Evolutionary conservation across 2,113 vertebrate species (phyloP).

Genomic region (Alosa alosa): DNA sequence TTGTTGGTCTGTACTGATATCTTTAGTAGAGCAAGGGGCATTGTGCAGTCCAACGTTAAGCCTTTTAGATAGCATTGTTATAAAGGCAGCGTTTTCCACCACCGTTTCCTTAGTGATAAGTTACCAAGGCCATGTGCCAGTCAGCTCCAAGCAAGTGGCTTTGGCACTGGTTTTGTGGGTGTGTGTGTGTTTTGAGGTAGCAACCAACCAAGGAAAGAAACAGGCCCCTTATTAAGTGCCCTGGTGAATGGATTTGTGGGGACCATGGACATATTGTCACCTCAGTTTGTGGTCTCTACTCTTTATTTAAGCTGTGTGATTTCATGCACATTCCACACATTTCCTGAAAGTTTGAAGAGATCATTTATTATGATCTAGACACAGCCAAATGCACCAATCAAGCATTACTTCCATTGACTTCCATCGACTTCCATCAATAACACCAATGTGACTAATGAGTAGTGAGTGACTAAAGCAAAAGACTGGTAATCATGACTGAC

Average conservation of each 20-base stretch:
- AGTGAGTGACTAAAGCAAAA: no score
- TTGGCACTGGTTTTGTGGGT: neutral
- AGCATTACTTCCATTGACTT: no score
- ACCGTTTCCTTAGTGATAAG: constrained; percentile 46
- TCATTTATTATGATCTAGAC: neutral
- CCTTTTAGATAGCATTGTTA: constrained; percentile 51
- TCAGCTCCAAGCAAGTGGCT: constrained; percentile 5
- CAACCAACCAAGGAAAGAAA: neutral
- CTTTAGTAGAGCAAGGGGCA: constrained; percentile 5
- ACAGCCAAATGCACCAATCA: neutral
- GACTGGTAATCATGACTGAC: no score
- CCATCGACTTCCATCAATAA: no score
- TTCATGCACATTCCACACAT: constrained; percentile 28
- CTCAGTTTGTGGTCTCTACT: constrained; percentile 9
- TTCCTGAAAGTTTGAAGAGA: constrained; percentile 20
- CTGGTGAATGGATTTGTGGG: constrained; percentile 12
- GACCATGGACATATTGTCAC: constrained; percentile 22
- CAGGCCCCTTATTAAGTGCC: neutral
- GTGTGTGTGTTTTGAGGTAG: constrained; percentile 8
- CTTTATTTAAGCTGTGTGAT: constrained; percentile 23
- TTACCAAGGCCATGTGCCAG: constrained; percentile 22
- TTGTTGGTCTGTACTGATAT: neutral
- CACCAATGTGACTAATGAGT: no score
- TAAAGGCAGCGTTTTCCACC: constrained; percentile 37
- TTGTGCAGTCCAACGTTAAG: constrained; percentile 33